Conservation (phyloP, 2,888 invertebrate species). For the Nezara viridula region DNA sequence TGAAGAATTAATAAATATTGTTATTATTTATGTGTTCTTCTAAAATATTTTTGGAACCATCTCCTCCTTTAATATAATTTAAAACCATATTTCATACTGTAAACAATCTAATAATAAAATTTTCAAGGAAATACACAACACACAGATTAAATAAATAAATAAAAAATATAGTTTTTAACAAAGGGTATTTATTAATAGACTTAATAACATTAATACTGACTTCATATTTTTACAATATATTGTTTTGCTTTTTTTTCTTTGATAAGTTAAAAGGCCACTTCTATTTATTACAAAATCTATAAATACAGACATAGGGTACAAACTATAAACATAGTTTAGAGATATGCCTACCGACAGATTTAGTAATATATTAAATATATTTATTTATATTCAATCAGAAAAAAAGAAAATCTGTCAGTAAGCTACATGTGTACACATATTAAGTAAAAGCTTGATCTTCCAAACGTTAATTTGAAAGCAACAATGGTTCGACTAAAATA, state of each 20-base stretch:
- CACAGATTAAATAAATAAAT: not conserved
- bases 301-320: not conserved
- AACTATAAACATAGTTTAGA: not conserved
- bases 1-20: too few species aligned
- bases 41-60: too few species aligned
- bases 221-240: conserved; percentile 26
- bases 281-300: conserved; percentile 18
- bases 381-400: not conserved
- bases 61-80: too few species aligned
- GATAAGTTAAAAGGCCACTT: conserved; percentile 32
- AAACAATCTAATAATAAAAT: not conserved
- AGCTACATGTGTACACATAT: not conserved
- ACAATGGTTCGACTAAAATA: not conserved
- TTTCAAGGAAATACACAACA: not conserved
- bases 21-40: too few species aligned
- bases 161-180: conserved; percentile 25
- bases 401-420: not conserved
- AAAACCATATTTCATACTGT: too few species aligned
- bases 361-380: not conserved
- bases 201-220: conserved; percentile 45
- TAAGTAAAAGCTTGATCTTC: not conserved
- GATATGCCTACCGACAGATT: not conserved
- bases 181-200: conserved; percentile 25
- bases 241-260: not conserved
- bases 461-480: not conserved